These are phyloP conservation scores for Allygus modestus DNA, from an alignment of 2,888 invertebrate species.

Conservation along the genomic window DNA sequence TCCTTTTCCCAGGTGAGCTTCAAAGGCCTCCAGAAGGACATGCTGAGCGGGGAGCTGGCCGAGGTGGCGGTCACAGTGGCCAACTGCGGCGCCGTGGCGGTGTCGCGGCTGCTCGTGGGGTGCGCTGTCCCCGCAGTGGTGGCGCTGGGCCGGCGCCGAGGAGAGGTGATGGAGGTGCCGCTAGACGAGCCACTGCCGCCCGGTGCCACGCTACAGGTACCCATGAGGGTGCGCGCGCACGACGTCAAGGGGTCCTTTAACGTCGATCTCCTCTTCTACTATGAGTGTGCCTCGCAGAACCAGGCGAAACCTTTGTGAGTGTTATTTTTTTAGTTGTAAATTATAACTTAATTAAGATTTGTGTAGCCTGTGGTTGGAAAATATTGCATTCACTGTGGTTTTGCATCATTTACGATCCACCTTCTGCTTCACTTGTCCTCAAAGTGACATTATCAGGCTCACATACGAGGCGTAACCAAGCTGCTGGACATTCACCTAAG, in stretches of 20 bases:
- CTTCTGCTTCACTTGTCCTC: too few species aligned
- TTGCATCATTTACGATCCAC: too few species aligned
- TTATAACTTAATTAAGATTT: too few species aligned
- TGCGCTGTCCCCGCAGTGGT: slow-evolving; percentile 84
- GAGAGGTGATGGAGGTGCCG: slow-evolving; percentile 68
- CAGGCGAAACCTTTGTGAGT: slow-evolving; percentile 64
- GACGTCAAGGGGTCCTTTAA: slow-evolving; percentile 80
- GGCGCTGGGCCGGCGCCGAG: slow-evolving; percentile 74
- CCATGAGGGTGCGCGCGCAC: slow-evolving; percentile 85
- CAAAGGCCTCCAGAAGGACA: slow-evolving; percentile 81
- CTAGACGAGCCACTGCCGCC: slow-evolving; percentile 74
- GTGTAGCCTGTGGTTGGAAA: background rate
- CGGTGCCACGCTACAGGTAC: slow-evolving; percentile 76
- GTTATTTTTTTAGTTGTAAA: too few species aligned
- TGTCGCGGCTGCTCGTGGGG: slow-evolving; percentile 81
- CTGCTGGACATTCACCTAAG: too few species aligned
- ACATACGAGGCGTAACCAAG: too few species aligned
- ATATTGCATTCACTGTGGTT: too few species aligned
- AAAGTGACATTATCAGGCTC: too few species aligned
- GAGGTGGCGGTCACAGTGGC: slow-evolving; percentile 82
- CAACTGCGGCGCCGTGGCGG: slow-evolving; percentile 83
- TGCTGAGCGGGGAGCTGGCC: slow-evolving; percentile 86
- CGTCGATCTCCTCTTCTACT: slow-evolving; percentile 85
- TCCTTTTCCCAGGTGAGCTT: slow-evolving; percentile 80
- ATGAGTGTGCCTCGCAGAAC: slow-evolving; percentile 78